Percentiles rank a stretch among this genome's conserved stretches.
These are phyloP conservation scores for Scartelaos histophorus DNA, from an alignment of 2,113 vertebrate genomes.

Conservation along the genomic window DNA sequence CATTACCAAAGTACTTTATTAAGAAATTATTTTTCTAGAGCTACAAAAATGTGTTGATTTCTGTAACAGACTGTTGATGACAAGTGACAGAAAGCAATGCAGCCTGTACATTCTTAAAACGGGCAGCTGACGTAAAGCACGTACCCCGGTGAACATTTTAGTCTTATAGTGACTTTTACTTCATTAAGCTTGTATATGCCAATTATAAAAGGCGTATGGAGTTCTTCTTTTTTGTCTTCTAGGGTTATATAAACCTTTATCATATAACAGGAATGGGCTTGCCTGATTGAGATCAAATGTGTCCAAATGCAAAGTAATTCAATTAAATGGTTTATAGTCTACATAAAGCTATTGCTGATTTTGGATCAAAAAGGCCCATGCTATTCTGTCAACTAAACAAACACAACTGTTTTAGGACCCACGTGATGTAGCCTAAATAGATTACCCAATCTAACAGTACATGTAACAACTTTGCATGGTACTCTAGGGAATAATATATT, in stretches of 20 bases:
- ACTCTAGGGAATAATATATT: constrained; percentile 88
- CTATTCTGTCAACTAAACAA: neutral
- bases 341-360: neutral
- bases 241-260: neutral
- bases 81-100: neutral
- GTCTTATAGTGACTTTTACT: too few species aligned
- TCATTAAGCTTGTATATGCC: too few species aligned
- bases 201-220: too few species aligned
- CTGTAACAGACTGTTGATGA: neutral
- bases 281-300: neutral
- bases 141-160: too few species aligned
- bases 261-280: neutral
- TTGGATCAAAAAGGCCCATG: too few species aligned
- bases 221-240: too few species aligned
- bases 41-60: neutral
- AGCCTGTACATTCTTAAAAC: neutral
- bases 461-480: neutral
- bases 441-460: neutral
- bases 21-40: neutral
- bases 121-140: neutral
- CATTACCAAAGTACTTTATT: neutral
- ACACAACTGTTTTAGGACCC: neutral
- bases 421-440: neutral
- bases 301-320: neutral
- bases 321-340: neutral